Percentiles rank a stretch among this genome's conserved stretches.
Conservation (phyloP, 2,113 vertebrate genomes). For the Microtus pennsylvanicus region DNA sequence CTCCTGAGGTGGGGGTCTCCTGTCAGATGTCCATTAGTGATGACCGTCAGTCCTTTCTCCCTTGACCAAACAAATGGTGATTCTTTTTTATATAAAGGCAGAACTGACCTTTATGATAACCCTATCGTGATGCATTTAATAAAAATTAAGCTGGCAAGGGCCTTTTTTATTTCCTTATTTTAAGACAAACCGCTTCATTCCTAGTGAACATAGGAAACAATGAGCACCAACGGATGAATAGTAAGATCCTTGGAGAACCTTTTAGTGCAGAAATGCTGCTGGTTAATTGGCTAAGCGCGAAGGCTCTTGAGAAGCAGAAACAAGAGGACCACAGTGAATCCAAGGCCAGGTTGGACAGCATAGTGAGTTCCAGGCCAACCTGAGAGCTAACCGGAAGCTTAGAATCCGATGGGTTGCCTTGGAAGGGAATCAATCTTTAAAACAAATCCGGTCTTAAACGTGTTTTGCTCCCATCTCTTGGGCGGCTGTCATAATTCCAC, state of each 20-base stretch:
- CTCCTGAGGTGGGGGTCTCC: neutral
- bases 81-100: constrained; percentile 38
- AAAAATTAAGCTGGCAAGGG: neutral
- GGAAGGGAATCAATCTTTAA: neutral
- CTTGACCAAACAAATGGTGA: neutral
- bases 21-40: neutral
- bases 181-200: neutral
- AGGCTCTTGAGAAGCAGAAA: neutral
- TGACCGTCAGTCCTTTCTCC: neutral
- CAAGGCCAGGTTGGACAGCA: neutral
- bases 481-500: neutral
- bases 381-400: neutral
- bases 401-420: neutral
- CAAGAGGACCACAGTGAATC: neutral
- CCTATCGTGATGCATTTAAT: neutral
- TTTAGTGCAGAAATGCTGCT: neutral
- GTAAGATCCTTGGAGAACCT: neutral
- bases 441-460: neutral
- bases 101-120: neutral
- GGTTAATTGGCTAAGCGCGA: neutral
- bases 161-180: neutral
- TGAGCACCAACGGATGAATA: neutral
- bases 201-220: neutral
- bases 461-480: neutral
- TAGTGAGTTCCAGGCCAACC: neutral